Base-by-base conservation (phyloP, 2,888 invertebrate genomes). In the Onchidella celtica region DNA sequence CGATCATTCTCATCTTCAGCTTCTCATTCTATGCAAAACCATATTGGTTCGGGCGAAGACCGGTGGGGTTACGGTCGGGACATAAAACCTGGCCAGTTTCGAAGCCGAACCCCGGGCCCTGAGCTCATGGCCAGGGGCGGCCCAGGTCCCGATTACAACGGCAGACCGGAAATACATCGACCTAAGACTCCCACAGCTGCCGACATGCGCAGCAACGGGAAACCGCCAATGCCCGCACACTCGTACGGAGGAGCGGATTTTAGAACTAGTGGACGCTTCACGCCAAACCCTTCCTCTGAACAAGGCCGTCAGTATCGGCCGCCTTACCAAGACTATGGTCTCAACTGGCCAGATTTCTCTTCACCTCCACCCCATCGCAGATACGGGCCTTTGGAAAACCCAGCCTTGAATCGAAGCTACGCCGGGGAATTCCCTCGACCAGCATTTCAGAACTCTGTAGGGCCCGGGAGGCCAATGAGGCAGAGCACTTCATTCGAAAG, bases 401-500 rank as follows among this genome's bases (percentile, higher is more conserved):
- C 85, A 21, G 57, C 81, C 38, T 83, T 84, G 40, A 83, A 86
- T 36, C 83, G 85, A 38, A 84, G 85, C 79, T 86, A 85, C 61
- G 83, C 83, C 14, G 85, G 83, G 29, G 85, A 85, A 55, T 70
- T 84, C 55, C 40, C 85, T 9, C 75, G 85, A 27, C 66, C 82
- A 2, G 70, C 68, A n/a, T 59, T 63, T 29, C 61, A 65, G 27
- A 73, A 77, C 38, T 59, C 81, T 32, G 85, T 86, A 79, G 88
- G 88, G 78, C 87, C 88, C 65, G 89, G 88, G 63, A 88, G 89
- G 74, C 89, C 88, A 11, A 55, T 78, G 57, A 83, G 88, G 90
- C 95, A 95, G 87, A 95, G 94, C 65, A 95, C 95, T n/a, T 95
- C 95, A 81, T 95, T 95, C 88, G 95, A 95, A 86, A 94, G 94